Conservation (phyloP, 64 coral and sea anemone genomes). For the Dendronephthya gigantea region DNA sequence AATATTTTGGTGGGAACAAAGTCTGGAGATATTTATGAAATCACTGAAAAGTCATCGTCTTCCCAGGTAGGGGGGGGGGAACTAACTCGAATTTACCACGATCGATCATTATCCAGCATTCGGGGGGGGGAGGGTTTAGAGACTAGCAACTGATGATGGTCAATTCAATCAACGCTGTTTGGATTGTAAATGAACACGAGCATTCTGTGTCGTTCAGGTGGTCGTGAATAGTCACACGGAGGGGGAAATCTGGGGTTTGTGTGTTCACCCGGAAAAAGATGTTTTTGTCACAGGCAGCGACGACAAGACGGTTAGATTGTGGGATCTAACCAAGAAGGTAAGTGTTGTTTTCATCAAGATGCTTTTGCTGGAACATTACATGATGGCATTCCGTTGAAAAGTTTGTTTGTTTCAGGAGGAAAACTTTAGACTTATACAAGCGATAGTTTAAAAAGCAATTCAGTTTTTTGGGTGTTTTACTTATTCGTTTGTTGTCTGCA, state of each 20-base stretch:
- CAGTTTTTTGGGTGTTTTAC: no score
- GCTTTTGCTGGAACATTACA: no score
- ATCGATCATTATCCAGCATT: no score
- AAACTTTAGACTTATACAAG: no score
- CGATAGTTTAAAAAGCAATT: neutral
- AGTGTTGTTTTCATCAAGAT: neutral
- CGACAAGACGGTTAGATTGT: constrained; percentile 77
- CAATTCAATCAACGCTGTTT: neutral
- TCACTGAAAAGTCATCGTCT: constrained; percentile 62
- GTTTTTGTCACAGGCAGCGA: constrained; percentile 86
- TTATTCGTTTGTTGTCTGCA: neutral
- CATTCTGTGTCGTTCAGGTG: constrained; percentile 28
- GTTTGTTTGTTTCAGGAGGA: no score
- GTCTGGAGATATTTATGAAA: constrained; percentile 71
- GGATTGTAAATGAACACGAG: neutral
- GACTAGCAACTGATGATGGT: neutral
- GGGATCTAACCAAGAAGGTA: constrained; percentile 88
- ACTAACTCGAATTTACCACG: no score
- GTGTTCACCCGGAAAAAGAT: constrained; percentile 79
- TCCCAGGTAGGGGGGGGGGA: constrained; percentile 37
- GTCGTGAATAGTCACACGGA: constrained; percentile 72
- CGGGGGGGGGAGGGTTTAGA: no score
- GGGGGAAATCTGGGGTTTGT: constrained; percentile 95
- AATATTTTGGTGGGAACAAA: constrained; percentile 93
- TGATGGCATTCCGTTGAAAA: no score